Evolutionary conservation across 2,113 vertebrate genomes (phyloP).

Genomic region (Rhea pennata): DNA sequence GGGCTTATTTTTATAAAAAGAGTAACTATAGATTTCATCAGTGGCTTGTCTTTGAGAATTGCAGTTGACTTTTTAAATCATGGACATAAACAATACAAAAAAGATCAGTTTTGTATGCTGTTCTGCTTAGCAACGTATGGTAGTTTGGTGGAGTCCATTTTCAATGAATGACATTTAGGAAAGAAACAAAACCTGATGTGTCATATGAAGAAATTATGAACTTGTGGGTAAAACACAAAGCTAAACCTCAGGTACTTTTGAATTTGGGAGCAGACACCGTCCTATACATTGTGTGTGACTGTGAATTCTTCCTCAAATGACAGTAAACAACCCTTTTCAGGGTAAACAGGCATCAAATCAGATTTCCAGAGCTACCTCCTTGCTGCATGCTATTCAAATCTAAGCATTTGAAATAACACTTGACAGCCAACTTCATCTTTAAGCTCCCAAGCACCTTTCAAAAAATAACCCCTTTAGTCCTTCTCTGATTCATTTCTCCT

Average conservation of each 20-base stretch:
- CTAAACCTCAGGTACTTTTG: not conserved
- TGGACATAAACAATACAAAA: not conserved
- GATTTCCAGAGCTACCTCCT: not conserved
- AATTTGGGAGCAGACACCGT: not conserved
- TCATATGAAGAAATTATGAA: not conserved
- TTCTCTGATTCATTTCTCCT: not conserved
- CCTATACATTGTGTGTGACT: not conserved
- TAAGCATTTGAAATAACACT: not conserved
- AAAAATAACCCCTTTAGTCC: not conserved
- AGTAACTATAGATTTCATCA: not conserved
- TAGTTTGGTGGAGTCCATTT: not conserved
- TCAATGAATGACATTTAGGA: not conserved
- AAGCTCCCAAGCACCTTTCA: not conserved
- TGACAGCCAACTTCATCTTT: not conserved
- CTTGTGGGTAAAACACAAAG: not conserved
- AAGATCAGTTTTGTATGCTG: not conserved
- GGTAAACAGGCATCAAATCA: not conserved
- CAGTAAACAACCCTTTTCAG: not conserved
- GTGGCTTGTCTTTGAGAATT: not conserved
- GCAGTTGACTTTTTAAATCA: not conserved
- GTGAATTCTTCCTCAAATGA: not conserved
- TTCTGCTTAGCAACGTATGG: not conserved
- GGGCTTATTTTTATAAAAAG: not conserved
- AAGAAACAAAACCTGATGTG: not conserved
- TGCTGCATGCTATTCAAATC: not conserved